Evolutionary conservation across 64 coral and sea anemone genomes (phyloP).

Genomic region (Dendronephthya gigantea): DNA sequence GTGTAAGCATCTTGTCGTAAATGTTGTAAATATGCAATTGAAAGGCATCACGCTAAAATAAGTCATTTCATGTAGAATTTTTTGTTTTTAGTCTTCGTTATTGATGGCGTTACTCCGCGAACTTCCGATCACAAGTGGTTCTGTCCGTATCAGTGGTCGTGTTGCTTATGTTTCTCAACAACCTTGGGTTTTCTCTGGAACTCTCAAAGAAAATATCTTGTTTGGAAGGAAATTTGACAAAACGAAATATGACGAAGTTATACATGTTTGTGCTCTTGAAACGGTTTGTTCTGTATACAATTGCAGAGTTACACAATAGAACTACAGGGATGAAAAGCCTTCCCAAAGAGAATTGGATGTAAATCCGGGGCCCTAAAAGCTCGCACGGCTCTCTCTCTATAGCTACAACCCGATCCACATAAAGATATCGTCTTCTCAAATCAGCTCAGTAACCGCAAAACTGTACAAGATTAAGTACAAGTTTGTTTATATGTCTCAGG

Average conservation of each 20-base stretch:
- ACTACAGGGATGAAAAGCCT: not conserved
- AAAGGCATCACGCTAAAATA: too few relatives aligned
- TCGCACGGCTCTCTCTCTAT: too few relatives aligned
- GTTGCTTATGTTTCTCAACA: conserved; percentile 33
- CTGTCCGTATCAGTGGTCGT: conserved; percentile 22
- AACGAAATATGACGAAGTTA: conserved; percentile 28
- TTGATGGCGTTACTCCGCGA: conserved; percentile 42
- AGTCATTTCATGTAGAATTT: too few relatives aligned
- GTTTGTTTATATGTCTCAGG: too few relatives aligned
- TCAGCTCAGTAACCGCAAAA: too few relatives aligned
- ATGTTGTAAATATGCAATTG: too few relatives aligned
- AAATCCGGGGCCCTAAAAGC: too few relatives aligned
- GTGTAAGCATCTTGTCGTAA: too few relatives aligned
- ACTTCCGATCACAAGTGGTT: conserved; percentile 18
- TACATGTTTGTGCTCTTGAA: conserved; percentile 41
- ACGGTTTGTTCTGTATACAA: conserved; percentile 15
- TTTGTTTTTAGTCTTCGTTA: conserved; percentile 30
- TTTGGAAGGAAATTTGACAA: conserved; percentile 30
- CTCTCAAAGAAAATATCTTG: conserved; percentile 41
- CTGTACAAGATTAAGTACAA: too few relatives aligned
- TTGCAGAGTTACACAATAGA: not conserved
- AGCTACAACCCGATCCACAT: too few relatives aligned
- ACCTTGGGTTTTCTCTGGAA: conserved; percentile 39
- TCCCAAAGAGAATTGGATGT: too few relatives aligned
- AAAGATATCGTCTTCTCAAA: too few relatives aligned